phyloP scores from a whole-genome alignment of 2,113 vertebrate genomes.

The Genyomyrus donnyi region DNA sequence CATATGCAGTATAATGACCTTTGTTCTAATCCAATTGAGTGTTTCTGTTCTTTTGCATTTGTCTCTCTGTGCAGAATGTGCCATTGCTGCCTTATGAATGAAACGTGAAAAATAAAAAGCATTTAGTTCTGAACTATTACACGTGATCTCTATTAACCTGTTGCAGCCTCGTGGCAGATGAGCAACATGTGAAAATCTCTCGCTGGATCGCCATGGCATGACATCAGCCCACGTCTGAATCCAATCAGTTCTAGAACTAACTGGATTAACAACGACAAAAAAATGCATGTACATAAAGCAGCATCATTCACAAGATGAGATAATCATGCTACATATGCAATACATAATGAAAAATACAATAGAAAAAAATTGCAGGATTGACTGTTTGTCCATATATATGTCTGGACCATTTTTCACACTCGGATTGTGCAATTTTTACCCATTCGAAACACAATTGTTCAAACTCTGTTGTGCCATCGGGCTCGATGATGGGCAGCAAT shows the following conservation, averaged over 20 bases:
- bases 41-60: not conserved
- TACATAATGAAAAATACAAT: not conserved
- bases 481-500: not conserved
- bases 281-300: not conserved
- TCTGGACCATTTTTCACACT: not conserved
- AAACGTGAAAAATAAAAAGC: not conserved
- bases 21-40: not conserved
- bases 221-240: not conserved
- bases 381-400: not conserved
- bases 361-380: not conserved
- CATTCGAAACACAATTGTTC: constrained; percentile 5
- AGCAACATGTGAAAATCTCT: not conserved
- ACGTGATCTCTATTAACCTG: not conserved
- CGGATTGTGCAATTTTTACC: not conserved
- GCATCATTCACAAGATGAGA: not conserved
- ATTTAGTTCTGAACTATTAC: not conserved
- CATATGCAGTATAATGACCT: not conserved
- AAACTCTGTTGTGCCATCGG: not conserved
- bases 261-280: not conserved
- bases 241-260: not conserved
- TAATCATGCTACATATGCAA: not conserved
- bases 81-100: not conserved
- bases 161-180: not conserved
- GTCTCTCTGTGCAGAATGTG: not conserved
- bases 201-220: not conserved